These are phyloP conservation scores for Phaethon lepturus DNA, from an alignment of 2,113 vertebrate genomes.

Conservation along the genomic window DNA sequence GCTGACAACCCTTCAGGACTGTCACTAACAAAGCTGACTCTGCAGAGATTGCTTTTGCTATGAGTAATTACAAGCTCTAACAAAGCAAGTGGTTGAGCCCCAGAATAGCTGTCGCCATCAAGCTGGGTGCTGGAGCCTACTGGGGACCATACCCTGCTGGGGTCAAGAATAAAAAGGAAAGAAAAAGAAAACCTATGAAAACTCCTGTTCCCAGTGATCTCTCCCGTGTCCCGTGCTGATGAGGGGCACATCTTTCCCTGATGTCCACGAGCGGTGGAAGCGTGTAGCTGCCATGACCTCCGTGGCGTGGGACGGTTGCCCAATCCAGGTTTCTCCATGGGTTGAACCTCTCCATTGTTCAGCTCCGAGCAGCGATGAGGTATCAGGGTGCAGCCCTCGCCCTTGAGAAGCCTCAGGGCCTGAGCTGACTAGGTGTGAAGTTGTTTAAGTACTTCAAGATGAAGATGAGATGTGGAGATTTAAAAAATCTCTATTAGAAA, in stretches of 20 bases:
- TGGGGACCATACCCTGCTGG: not conserved
- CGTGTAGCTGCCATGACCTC: not conserved
- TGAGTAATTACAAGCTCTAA: conserved; percentile 52
- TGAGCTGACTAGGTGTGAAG: conserved; percentile 55
- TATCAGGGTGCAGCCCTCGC: conserved; percentile 28
- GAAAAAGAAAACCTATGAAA: not conserved
- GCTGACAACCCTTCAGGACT: conserved; percentile 44
- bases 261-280: fast-evolving
- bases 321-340: not conserved
- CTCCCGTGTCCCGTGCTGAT: not conserved
- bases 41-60: not conserved
- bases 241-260: not conserved
- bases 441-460: conserved; percentile 37
- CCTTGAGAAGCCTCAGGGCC: conserved; percentile 49
- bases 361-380: not conserved
- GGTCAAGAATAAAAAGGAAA: not conserved
- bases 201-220: not conserved
- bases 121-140: not conserved
- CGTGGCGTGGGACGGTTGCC: not conserved
- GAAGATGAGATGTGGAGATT: conserved; percentile 43
- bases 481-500: not conserved
- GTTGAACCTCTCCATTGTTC: conserved; percentile 55
- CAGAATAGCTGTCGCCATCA: not conserved
- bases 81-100: not conserved
- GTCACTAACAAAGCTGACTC: conserved; percentile 23